Evolutionary conservation across 2,113 vertebrate genomes (phyloP), one percentile per base, ranked within the genome.

Genomic region (Myotis brandtii): DNA sequence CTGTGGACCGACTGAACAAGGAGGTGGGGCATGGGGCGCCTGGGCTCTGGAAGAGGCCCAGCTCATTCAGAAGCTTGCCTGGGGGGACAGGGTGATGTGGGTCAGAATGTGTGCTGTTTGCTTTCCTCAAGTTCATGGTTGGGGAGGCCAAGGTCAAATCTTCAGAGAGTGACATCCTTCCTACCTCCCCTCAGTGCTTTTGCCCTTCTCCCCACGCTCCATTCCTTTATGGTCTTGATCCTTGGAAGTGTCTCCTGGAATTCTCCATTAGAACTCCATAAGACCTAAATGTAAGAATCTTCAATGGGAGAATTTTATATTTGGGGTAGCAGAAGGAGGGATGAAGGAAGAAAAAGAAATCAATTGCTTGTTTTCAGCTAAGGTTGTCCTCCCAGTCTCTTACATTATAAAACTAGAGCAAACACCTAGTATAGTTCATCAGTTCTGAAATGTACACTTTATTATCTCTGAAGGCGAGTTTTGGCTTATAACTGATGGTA

Each of bases 1-100:
- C 98, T 17, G 97, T 98, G 0, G 98, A 98, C 59, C 98, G 98
- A 69, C 98, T 99, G 32, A 99, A 98, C 91, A 98, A 98, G 91
- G 98, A 99, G 98, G 98, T 99, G 93, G 1, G 13, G 17, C 46
- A 0, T 0, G 0, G 27, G 50, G 40, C 5, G 2, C 46, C 4
- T 2, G 23, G 34, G 9, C 54, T 69, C 46, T 3, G 59, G 43
- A 77, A n/a, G 72, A 92, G 87, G 9, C 30, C 23, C 32, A 27
- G 56, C 27, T 46, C 21, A 2, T 27, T 9, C 2, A 16, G 83
- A 89, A 34, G 79, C 79, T 48, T 37, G n/a, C 30, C 62, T 72
- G 97, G 3, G 82, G 89, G 6, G 93, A 88, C 21, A 70, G 95
- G 97, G 97, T 2, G 21, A 91, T 10, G 1, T 8, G 13, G 40